Evolutionary conservation across 2,797 vertebrate genomes (phyloP).

Genomic region (Pangasius macronema): DNA sequence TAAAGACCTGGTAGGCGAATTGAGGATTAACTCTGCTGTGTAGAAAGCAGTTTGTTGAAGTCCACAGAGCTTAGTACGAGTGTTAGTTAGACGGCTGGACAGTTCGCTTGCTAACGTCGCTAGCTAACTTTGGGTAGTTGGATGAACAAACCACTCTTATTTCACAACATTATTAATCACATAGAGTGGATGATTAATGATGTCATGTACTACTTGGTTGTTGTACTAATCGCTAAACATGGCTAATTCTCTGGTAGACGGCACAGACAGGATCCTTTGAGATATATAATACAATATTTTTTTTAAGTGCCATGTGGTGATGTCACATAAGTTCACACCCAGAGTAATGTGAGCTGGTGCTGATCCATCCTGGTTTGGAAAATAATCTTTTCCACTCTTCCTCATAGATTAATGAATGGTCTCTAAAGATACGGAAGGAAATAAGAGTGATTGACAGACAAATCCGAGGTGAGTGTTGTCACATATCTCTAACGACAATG

Average conservation of each 20-base stretch:
- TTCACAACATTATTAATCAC: background rate
- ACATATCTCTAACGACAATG: background rate
- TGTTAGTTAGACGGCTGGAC: background rate
- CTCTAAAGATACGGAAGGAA: constrained; percentile 84
- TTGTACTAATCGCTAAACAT: background rate
- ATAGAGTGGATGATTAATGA: background rate
- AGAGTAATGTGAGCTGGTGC: background rate
- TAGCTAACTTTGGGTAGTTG: constrained; percentile 10
- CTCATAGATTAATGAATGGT: constrained; percentile 91
- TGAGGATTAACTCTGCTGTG: background rate
- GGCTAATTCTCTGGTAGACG: background rate
- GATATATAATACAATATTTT: background rate
- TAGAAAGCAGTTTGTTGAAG: background rate
- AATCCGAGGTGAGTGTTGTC: constrained; percentile 85
- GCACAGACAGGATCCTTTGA: too few relatives aligned
- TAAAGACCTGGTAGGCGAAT: constrained; percentile 85
- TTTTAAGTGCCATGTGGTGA: background rate
- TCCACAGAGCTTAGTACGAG: too few relatives aligned
- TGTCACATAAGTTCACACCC: background rate
- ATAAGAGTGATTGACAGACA: constrained; percentile 95
- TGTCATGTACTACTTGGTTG: background rate
- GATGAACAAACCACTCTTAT: background rate
- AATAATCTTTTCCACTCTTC: constrained; percentile 33
- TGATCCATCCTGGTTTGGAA: background rate
- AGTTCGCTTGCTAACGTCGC: background rate